Evolutionary conservation across 2,113 vertebrate species (phyloP).

Genomic region (Bubo scandiacus): DNA sequence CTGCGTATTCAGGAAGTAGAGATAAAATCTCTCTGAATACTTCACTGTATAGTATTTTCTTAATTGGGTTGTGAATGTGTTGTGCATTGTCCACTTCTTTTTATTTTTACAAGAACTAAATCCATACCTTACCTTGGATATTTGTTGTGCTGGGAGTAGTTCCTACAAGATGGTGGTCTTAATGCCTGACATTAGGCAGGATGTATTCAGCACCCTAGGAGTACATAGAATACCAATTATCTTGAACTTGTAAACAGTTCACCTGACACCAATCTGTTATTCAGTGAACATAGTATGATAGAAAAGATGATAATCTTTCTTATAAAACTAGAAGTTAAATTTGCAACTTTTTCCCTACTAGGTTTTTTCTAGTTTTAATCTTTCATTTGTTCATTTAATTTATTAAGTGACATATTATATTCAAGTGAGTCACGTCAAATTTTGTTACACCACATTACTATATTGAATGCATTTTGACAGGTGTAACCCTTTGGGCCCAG

Average conservation of each 20-base stretch:
- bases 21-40: background rate
- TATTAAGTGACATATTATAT: background rate
- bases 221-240: background rate
- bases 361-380: background rate
- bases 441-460: background rate
- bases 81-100: background rate
- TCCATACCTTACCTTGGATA: background rate
- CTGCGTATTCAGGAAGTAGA: background rate
- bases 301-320: no score
- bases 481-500: background rate
- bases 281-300: background rate
- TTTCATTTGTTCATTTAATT: background rate
- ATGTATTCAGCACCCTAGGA: background rate
- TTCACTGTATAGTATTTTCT: background rate
- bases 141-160: background rate
- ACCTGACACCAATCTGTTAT: background rate
- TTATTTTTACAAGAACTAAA: background rate
- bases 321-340: background rate
- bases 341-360: background rate
- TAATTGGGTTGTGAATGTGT: background rate
- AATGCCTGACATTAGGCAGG: background rate
- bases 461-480: conserved; percentile 24
- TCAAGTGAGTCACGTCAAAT: background rate
- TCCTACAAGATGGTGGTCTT: background rate
- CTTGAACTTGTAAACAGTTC: background rate